Evolutionary conservation across 2,113 vertebrate genomes (phyloP), one percentile per base, ranked within the genome.

Genomic region (Anhinga rufa): DNA sequence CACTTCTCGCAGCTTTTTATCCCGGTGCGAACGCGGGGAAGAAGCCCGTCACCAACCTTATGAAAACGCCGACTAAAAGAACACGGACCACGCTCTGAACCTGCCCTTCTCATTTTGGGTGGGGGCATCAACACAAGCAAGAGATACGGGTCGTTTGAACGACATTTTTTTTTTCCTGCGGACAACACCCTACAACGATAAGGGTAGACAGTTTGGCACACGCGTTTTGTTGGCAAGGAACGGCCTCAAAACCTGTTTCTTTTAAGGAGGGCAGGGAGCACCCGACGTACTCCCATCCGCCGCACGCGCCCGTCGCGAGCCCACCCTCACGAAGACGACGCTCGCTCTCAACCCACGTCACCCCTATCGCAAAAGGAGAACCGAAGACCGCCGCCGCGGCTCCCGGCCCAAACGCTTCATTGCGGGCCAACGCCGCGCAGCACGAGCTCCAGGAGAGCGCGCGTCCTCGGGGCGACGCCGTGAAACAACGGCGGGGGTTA

Each of bases 401-500:
- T 76, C 55, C 77, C 72, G 68, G 38, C 13, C n/a, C 72, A 51
- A 65, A 36, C 11, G 51, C 28, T 31, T 55, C 13, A 18, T 17
- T 42, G 6, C 29, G 32, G 48, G 31, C 32, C 58, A 52, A 8
- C 36, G 10, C 11, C 36, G 25, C 36, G 5, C 40, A 65, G 74
- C 60, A 11, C 20, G 4, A 51, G 29, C 21, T 49, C 71, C 7
- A 0, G 61, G 22, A 58, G 58, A 31, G 20, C 3, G 1, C 0
- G 40, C 2, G 42, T 15, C 29, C 46, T 11, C 2, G 9, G 64
- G 74, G 78, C 40, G 34, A 61, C 0, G 0, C 20, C 16, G 17
- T 1, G 2, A 66, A 88, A 20, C 0, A 88, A 20, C 0, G 0
- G 1, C 10, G 38, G 38, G 38, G 38, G 38, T 40, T 29, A 4